phyloP scores from a whole-genome alignment of 2,113 vertebrate genomes.

The Petaurus breviceps region DNA sequence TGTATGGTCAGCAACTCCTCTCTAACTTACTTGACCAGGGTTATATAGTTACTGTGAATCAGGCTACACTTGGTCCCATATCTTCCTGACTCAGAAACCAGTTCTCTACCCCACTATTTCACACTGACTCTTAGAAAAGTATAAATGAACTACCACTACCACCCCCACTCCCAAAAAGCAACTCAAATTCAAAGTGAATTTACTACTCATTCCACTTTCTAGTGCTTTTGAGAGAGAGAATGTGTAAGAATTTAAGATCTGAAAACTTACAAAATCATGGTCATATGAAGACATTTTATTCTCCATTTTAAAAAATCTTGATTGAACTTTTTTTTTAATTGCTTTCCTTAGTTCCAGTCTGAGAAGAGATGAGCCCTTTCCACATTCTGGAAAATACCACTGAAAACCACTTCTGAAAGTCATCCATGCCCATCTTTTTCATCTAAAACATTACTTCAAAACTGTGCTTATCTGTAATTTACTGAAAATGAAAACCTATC shows the following conservation, averaged over 20 bases:
- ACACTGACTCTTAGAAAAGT: background rate
- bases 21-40: background rate
- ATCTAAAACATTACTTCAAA: slow-evolving; percentile 1
- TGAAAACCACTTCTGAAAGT: slow-evolving; percentile 47
- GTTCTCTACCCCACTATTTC: background rate
- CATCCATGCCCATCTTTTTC: slow-evolving; percentile 25
- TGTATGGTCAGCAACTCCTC: background rate
- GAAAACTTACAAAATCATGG: slow-evolving; percentile 47
- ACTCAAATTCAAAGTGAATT: background rate
- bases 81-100: background rate
- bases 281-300: slow-evolving; percentile 35
- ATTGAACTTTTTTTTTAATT: slow-evolving; percentile 32
- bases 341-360: slow-evolving; percentile 42
- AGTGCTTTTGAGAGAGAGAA: background rate
- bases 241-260: background rate
- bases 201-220: background rate
- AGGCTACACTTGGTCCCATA: background rate
- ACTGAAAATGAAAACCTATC: slow-evolving; percentile 51
- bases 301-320: slow-evolving; percentile 44
- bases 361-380: slow-evolving; percentile 13
- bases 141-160: background rate
- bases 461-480: slow-evolving; percentile 55
- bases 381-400: slow-evolving; percentile 42
- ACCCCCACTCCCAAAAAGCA: background rate
- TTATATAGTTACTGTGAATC: background rate